These are phyloP conservation scores for Thalassaphorura encarpata DNA, from an alignment of 1,140 invertebrate species.

Conservation along the genomic window DNA sequence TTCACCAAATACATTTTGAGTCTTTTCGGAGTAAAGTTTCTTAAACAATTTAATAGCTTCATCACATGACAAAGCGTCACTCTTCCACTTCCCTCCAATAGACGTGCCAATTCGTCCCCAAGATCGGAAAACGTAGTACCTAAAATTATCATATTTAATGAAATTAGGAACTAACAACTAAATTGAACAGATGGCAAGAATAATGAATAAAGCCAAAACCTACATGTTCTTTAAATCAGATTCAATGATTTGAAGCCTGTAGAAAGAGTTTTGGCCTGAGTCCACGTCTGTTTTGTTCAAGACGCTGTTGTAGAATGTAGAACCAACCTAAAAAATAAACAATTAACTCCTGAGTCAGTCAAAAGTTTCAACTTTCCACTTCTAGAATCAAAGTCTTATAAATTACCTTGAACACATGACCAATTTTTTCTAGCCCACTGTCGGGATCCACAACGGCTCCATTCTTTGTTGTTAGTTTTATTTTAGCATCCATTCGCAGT, in stretches of 20 bases:
- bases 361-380: too few relatives aligned
- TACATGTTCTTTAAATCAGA: conserved; percentile 55
- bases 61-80: conserved; percentile 44
- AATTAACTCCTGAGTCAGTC: not conserved
- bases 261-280: conserved; percentile 81
- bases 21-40: conserved; percentile 66
- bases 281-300: conserved; percentile 77
- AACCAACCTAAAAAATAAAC: conserved; percentile 29
- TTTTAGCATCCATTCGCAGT: too few relatives aligned
- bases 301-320: conserved; percentile 58
- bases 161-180: too few relatives aligned
- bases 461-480: conserved; percentile 70
- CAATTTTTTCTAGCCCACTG: conserved; percentile 62
- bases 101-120: conserved; percentile 95
- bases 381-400: conserved; percentile 25
- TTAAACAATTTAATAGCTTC: conserved; percentile 59
- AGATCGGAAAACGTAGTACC: conserved; percentile 18
- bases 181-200: too few relatives aligned
- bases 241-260: conserved; percentile 86
- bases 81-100: conserved; percentile 70
- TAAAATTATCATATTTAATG: too few relatives aligned
- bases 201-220: conserved; percentile 20
- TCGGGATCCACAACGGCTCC: conserved; percentile 84
- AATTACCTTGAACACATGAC: conserved; percentile 62
- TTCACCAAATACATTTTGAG: conserved; percentile 65